Evolutionary conservation across 2,113 vertebrate genomes (phyloP), one percentile per base, ranked within the genome.

Genomic region (Hipposideros armiger): DNA sequence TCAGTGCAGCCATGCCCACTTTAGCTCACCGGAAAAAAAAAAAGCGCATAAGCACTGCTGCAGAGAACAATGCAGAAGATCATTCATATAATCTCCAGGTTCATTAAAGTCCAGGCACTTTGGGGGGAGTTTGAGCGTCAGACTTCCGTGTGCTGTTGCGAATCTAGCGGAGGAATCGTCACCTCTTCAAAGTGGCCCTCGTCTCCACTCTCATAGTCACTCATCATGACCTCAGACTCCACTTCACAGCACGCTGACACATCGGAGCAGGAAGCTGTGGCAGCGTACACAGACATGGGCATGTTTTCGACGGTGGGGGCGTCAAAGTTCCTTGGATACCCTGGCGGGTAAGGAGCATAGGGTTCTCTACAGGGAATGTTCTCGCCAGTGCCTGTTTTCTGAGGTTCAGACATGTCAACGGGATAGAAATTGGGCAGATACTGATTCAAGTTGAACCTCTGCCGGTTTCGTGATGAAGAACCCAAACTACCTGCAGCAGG

Each of bases 141-240:
- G 99, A 99, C 99, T 99, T 99, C 98, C 74, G 99, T 99, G 96
- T 99, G 99, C 93, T 99, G 99, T 93, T 99, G 99, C 93, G 99
- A 98, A 98, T 99, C 99, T 52, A 99, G 99, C 0, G 99, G 98
- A 32, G 99, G 99, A 97, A 99, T 98, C 78, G 98, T 97, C 97
- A 99, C 99, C 54, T 99, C 99, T 92, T 99, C 99, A 22, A 99
- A 99, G 95, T 99, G 99, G 93, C 98, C 69, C 0, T 99, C 99
- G 0, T 99, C 99, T 13, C 99, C 99, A 56, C 99, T 99, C 97
- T 99, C 99, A 77, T 99, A 99, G 99, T 99, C 99, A 98, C 99
- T 99, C 98, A 99, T 98, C 99, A 99, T 99, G 92, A 98, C 99
- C 98, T 99, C 99, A 5, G 99, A 99, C 98, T 99, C 99, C 97